Conservation (phyloP, 64 coral and sea anemone genomes). For the Pocillopora damicornis region DNA sequence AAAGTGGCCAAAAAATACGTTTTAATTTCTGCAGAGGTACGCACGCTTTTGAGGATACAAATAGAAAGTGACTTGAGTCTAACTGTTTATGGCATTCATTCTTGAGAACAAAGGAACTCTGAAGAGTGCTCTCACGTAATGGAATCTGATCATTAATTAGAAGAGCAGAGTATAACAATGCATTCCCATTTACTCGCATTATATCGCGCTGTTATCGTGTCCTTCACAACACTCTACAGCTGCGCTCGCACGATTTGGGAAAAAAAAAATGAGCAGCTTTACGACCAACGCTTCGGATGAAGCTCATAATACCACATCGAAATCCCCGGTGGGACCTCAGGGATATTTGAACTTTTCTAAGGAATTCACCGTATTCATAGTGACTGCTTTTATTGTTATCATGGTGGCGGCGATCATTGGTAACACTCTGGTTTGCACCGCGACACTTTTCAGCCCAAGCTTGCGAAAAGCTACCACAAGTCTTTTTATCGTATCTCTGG, state of each 20-base stretch:
- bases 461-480: constrained; percentile 59
- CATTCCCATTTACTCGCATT: background rate
- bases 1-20: too few species aligned
- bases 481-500: constrained; percentile 63
- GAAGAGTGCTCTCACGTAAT: constrained; percentile 15
- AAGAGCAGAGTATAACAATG: background rate
- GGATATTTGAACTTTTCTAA: constrained; percentile 3
- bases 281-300: background rate
- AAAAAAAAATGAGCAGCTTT: background rate
- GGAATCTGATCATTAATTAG: background rate
- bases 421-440: constrained; percentile 45
- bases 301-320: background rate
- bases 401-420: constrained; percentile 53
- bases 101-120: background rate
- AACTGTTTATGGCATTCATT: background rate
- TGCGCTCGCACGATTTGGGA: background rate
- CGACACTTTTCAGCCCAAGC: constrained; percentile 38
- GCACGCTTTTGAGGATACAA: background rate
- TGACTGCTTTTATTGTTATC: constrained; percentile 3
- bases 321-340: background rate
- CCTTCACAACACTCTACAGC: background rate
- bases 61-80: background rate
- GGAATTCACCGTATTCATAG: constrained; percentile 6
- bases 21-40: background rate
- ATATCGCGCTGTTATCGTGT: background rate